These are phyloP conservation scores for Fulica atra DNA, from an alignment of 2,113 vertebrate genomes.

Conservation along the genomic window DNA sequence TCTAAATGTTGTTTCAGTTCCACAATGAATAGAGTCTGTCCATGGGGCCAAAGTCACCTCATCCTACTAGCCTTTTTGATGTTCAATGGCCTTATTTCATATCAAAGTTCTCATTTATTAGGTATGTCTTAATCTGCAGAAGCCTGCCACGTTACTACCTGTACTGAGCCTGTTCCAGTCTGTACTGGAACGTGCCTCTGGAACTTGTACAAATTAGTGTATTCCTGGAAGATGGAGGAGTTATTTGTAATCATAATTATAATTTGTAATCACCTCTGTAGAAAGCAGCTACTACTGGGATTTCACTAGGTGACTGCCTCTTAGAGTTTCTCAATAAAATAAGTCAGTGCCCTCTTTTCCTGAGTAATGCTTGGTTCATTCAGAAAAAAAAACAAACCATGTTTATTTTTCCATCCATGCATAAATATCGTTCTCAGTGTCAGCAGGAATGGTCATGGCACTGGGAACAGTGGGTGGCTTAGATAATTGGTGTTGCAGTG, in stretches of 20 bases:
- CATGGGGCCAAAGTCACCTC: not conserved
- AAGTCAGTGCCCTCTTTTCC: not conserved
- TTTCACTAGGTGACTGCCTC: not conserved
- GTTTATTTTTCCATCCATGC: conserved; percentile 12
- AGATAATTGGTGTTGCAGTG: not conserved
- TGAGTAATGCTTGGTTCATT: not conserved
- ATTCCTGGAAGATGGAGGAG: not conserved
- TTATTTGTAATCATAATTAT: not conserved
- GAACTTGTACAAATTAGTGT: not conserved
- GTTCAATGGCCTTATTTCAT: not conserved
- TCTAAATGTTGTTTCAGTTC: not conserved
- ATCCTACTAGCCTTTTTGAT: not conserved
- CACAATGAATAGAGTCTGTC: not conserved
- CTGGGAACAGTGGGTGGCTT: conserved; percentile 22
- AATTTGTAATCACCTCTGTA: not conserved
- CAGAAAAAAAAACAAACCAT: not conserved
- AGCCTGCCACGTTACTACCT: not conserved
- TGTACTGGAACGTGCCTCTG: not conserved
- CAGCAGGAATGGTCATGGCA: not conserved
- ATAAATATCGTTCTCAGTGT: not conserved
- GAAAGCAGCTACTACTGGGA: not conserved
- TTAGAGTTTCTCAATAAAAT: not conserved
- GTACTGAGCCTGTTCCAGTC: not conserved
- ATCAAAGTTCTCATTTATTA: not conserved
- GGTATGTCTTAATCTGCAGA: not conserved